phyloP scores from a whole-genome alignment of 2,113 vertebrate species.

The Nothocercus julius region DNA sequence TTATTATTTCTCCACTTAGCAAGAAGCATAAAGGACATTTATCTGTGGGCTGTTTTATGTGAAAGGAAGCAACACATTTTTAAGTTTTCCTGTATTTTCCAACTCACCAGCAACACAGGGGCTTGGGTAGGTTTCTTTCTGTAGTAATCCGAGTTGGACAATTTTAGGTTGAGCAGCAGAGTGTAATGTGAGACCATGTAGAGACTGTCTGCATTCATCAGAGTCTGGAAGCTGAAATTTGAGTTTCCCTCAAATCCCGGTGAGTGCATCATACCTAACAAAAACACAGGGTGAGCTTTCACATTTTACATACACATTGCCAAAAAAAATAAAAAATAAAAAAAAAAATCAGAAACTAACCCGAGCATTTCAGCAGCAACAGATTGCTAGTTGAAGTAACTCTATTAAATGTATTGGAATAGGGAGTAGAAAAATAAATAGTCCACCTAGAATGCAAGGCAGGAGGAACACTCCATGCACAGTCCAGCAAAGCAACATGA shows the following conservation, averaged over 20 bases:
- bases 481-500: background rate
- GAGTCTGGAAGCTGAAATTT: constrained; percentile 85
- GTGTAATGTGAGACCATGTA: constrained; percentile 90
- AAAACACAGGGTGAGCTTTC: constrained; percentile 46
- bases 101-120: constrained; percentile 82
- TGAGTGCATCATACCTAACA: constrained; percentile 89
- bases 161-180: constrained; percentile 95
- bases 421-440: background rate
- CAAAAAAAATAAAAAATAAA: background rate
- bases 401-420: background rate
- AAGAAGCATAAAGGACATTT: background rate
- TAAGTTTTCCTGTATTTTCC: background rate
- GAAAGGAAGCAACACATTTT: constrained; percentile 2
- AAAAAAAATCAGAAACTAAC: constrained; percentile 9
- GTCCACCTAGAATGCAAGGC: background rate
- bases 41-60: background rate
- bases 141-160: constrained; percentile 91
- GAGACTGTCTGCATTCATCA: constrained; percentile 95
- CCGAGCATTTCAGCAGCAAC: constrained; percentile 30
- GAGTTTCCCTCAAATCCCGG: constrained; percentile 85
- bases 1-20: constrained; percentile 32
- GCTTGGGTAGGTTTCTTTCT: constrained; percentile 81
- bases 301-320: constrained; percentile 37
- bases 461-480: constrained; percentile 21
- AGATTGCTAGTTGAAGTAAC: constrained; percentile 24